phyloP scores from a whole-genome alignment of 2,797 vertebrate species.

The Poeciliopsis presidionis region DNA sequence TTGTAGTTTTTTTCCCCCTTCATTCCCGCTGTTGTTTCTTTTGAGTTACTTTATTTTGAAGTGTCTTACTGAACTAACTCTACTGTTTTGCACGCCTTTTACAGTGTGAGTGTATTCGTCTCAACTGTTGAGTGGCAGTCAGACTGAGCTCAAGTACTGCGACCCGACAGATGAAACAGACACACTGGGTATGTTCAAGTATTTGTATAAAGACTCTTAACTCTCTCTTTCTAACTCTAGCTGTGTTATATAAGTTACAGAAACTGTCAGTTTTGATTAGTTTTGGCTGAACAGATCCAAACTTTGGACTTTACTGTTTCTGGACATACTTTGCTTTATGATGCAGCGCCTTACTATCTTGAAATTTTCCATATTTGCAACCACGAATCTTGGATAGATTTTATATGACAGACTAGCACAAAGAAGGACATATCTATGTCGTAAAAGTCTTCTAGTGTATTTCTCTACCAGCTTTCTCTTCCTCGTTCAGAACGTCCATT shows the following conservation, averaged over 20 bases:
- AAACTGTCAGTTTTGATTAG: constrained; percentile 5
- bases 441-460: not conserved
- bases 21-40: constrained; percentile 15
- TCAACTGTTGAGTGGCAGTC: constrained; percentile 24
- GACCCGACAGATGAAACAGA: constrained; percentile 35
- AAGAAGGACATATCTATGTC: not conserved
- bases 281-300: constrained; percentile 6
- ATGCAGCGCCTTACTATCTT: not conserved
- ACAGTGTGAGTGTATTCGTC: constrained; percentile 2
- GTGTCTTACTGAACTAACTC: constrained; percentile 35
- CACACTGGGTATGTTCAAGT: constrained; percentile 28
- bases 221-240: not conserved
- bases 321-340: not conserved
- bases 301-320: not conserved
- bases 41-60: constrained; percentile 11
- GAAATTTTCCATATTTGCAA: not conserved
- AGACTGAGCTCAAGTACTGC: constrained; percentile 55
- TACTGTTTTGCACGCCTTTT: constrained; percentile 7
- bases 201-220: constrained; percentile 36
- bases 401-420: not conserved
- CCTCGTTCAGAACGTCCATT: not conserved
- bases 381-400: not conserved
- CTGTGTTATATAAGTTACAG: not conserved
- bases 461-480: not conserved
- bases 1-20: constrained; percentile 27